Conservation (phyloP, 2,888 invertebrate genomes). For the Mimumesa dahlbomi region DNA sequence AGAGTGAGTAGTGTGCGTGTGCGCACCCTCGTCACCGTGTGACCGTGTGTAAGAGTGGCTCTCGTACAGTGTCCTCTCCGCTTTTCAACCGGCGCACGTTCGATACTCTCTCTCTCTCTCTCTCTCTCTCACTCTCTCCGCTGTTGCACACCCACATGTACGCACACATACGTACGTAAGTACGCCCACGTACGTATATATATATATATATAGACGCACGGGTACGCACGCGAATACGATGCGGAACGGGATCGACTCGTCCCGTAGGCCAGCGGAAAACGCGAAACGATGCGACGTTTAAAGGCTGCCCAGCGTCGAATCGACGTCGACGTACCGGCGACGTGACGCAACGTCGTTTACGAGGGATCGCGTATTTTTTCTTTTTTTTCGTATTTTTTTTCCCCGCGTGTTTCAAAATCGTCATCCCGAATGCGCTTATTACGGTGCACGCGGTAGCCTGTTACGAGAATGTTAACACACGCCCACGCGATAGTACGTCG, state of each 20-base stretch:
- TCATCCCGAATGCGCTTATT: too few species aligned
- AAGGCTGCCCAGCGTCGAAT: not conserved
- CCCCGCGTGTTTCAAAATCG: not conserved
- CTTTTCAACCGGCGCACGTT: constrained; percentile 54
- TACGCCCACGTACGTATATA: not conserved
- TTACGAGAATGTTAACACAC: too few species aligned
- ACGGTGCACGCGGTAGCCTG: too few species aligned
- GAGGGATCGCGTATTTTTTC: not conserved
- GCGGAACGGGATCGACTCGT: constrained; percentile 14
- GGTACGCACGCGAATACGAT: constrained; percentile 17
- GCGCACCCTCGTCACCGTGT: not conserved
- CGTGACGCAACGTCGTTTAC: not conserved
- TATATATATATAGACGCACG: not conserved
- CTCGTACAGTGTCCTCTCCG: constrained; percentile 58
- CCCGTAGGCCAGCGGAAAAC: too few species aligned
- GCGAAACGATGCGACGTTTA: constrained; percentile 15
- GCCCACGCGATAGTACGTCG: too few species aligned
- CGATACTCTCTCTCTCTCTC: too few species aligned
- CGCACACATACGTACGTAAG: constrained; percentile 23
- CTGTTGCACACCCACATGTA: constrained; percentile 45
- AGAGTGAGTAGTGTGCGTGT: constrained; percentile 7
- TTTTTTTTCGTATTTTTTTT: too few species aligned
- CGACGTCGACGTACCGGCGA: constrained; percentile 7
- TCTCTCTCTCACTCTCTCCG: too few species aligned
- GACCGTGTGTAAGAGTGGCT: constrained; percentile 20